phyloP scores from a whole-genome alignment of 2,113 vertebrate genomes.

The Melanerpes formicivorus region DNA sequence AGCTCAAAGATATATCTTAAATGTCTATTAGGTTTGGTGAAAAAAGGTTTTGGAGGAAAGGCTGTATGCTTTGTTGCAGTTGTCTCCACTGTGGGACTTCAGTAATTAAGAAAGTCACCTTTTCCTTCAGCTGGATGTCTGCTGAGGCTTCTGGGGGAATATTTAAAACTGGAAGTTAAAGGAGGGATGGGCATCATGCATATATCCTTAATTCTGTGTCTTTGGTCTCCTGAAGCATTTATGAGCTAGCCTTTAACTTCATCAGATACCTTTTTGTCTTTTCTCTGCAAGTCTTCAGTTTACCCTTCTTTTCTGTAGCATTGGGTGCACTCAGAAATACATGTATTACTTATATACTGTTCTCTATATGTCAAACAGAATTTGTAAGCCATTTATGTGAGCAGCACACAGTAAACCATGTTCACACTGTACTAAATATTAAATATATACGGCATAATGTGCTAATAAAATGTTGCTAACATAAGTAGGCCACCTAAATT shows the following conservation, averaged over 20 bases:
- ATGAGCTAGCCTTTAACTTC: not conserved
- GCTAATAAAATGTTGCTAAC: constrained; percentile 61
- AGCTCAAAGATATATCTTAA: not conserved
- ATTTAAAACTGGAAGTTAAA: not conserved
- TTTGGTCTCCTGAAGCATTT: not conserved
- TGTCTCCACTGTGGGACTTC: not conserved
- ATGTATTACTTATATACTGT: constrained; percentile 5
- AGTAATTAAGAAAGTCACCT: not conserved
- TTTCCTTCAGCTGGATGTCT: not conserved
- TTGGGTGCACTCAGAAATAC: constrained; percentile 3
- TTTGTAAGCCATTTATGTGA: constrained; percentile 54
- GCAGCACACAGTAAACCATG: constrained; percentile 48
- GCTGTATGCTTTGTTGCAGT: not conserved
- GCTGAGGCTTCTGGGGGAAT: not conserved
- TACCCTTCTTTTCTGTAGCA: constrained; percentile 7
- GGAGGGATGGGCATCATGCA: not conserved
- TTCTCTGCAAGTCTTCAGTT: not conserved
- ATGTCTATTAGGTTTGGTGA: not conserved
- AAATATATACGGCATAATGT: constrained; percentile 56
- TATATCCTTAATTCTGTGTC: not conserved
- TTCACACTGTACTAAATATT: constrained; percentile 59
- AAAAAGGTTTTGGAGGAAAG: not conserved
- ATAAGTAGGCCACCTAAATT: constrained; percentile 68
- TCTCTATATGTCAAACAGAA: constrained; percentile 35
- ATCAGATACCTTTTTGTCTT: not conserved